Percentiles rank a stretch among this genome's conserved stretches.
phyloP scores from a whole-genome alignment of 2,888 invertebrate genomes.

The Lycocerus yunnanus region DNA sequence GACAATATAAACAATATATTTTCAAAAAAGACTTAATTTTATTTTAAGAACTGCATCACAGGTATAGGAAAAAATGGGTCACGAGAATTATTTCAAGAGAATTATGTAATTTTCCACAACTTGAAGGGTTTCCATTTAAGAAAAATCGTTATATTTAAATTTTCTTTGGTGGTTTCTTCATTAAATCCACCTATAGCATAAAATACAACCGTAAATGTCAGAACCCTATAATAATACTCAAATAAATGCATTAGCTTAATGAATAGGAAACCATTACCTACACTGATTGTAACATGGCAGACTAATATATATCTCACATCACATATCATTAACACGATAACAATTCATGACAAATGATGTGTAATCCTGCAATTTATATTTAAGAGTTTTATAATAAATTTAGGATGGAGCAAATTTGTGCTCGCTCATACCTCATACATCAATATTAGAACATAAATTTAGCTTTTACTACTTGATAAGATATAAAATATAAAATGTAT shows the following conservation, averaged over 20 bases:
- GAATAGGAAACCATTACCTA: slow-evolving; percentile 36
- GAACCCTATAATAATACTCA: not conserved
- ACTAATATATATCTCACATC: slow-evolving; percentile 34
- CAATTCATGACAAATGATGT: slow-evolving; percentile 34
- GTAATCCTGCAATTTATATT: slow-evolving; percentile 13
- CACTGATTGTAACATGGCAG: slow-evolving; percentile 35
- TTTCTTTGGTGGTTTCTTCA: not conserved
- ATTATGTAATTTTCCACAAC: too few relatives aligned
- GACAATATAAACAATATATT: too few relatives aligned
- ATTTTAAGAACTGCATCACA: too few relatives aligned
- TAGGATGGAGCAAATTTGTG: not conserved
- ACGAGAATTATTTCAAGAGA: too few relatives aligned
- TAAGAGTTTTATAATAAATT: slow-evolving; percentile 17
- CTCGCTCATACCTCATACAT: too few relatives aligned
- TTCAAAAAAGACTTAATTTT: too few relatives aligned
- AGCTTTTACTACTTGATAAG: not conserved
- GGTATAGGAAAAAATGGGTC: too few relatives aligned
- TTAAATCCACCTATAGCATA: not conserved
- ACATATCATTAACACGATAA: slow-evolving; percentile 33
- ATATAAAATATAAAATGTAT: not conserved
- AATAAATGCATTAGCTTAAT: slow-evolving; percentile 34
- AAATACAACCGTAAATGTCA: not conserved
- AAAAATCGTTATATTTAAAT: not conserved
- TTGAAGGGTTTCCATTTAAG: not conserved
- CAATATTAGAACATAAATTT: not conserved